A percentile compares a stretch with the other conserved stretches of the same genome.
Conservation (phyloP, 2,113 vertebrate genomes). For the Hucho hucho region DNA sequence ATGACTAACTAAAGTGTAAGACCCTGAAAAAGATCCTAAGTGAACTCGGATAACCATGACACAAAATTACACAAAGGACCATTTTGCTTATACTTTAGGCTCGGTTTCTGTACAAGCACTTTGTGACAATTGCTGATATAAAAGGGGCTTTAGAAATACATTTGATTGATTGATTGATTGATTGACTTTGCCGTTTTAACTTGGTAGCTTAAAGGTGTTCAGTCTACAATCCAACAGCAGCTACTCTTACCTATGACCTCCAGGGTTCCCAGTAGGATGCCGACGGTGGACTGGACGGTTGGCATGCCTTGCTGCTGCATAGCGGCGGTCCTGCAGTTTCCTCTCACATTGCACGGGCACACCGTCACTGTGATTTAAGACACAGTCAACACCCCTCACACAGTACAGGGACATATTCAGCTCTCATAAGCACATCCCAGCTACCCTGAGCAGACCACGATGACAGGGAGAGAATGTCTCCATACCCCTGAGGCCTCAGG, state of each 20-base stretch:
- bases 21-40: too few species aligned
- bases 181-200: too few species aligned
- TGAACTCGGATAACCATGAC: too few species aligned
- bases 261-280: slow-evolving; percentile 74
- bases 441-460: neutral
- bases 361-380: slow-evolving; percentile 68
- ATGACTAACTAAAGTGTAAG: too few species aligned
- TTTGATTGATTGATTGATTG: too few species aligned
- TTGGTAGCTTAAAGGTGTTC: neutral
- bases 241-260: slow-evolving; percentile 67
- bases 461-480: too few species aligned
- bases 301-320: slow-evolving; percentile 79
- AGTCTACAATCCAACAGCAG: neutral
- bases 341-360: slow-evolving; percentile 76
- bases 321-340: slow-evolving; percentile 74
- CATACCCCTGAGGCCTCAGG: too few species aligned
- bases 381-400: neutral
- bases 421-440: neutral
- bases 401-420: slow-evolving; percentile 6
- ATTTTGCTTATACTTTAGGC: neutral
- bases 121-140: too few species aligned
- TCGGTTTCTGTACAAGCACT: too few species aligned
- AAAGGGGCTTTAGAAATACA: too few species aligned
- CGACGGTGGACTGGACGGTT: slow-evolving; percentile 77
- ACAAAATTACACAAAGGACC: neutral